Conservation (phyloP, 1,140 invertebrate genomes). For the Laupala kohalensis region DNA sequence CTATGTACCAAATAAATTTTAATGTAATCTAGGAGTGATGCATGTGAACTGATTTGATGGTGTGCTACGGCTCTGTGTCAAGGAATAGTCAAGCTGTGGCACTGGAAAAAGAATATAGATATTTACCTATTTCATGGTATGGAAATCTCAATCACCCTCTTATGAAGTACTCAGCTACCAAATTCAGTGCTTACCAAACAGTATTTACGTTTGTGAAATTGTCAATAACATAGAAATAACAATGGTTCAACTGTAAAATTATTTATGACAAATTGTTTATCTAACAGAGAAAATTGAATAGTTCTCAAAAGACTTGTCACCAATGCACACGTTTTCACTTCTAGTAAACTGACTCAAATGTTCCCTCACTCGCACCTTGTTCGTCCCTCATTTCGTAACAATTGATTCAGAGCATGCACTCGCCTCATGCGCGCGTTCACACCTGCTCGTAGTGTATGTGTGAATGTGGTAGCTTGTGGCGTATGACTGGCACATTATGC, state of each 20-base stretch:
- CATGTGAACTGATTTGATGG: background rate
- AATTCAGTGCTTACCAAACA: background rate
- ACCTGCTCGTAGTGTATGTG: background rate
- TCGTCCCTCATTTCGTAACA: background rate
- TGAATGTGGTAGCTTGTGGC: background rate
- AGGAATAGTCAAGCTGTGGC: background rate
- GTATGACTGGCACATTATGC: background rate
- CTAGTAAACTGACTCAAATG: background rate
- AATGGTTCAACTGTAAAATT: background rate
- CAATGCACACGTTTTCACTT: background rate
- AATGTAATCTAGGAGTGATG: background rate
- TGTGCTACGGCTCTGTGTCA: background rate
- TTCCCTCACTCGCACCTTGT: background rate
- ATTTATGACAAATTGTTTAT: background rate
- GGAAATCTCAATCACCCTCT: background rate
- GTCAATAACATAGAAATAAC: background rate
- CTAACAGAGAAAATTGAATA: background rate
- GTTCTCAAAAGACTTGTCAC: background rate
- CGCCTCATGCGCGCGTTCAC: background rate
- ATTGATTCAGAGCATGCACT: background rate
- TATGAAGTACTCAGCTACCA: background rate
- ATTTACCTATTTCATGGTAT: background rate
- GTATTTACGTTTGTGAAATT: background rate
- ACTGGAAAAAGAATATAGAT: background rate
- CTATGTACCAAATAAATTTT: background rate